Percentiles rank a stretch among this genome's conserved stretches.
Conservation (phyloP, 2,113 vertebrate genomes). For the Nibea coibor region DNA sequence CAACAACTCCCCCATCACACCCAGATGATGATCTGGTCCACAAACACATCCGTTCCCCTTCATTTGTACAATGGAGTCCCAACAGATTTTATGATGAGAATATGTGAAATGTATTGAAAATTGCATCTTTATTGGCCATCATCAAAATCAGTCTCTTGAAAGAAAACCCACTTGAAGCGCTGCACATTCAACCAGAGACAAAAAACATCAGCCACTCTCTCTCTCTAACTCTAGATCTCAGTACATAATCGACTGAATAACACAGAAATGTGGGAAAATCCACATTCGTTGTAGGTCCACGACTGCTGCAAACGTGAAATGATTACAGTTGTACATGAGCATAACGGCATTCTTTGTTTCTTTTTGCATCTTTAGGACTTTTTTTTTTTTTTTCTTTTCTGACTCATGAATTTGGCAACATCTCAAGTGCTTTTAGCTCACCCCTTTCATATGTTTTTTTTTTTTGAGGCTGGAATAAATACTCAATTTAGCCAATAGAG, state of each 20-base stretch:
- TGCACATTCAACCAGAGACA: conserved; percentile 32
- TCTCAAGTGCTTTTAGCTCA: conserved; percentile 7
- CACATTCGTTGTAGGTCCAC: conserved; percentile 23
- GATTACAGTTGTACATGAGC: neutral
- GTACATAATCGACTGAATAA: neutral
- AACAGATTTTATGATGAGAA: conserved; percentile 6
- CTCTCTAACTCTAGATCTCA: neutral
- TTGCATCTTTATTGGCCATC: conserved; percentile 45
- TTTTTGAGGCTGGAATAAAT: conserved; percentile 7
- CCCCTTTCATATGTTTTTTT: neutral
- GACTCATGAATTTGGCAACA: neutral
- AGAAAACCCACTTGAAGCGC: conserved; percentile 13
- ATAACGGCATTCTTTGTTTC: neutral
- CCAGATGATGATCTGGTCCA: neutral
- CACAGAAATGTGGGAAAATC: conserved; percentile 3
- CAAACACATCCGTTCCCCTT: neutral
- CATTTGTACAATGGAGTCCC: neutral
- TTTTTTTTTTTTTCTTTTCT: conserved; percentile 8
- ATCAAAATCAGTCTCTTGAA: conserved; percentile 35
- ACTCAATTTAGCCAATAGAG: neutral
- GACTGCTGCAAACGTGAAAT: neutral
- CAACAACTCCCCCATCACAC: conserved; percentile 7
- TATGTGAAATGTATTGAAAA: conserved; percentile 6
- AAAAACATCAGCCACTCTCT: neutral
- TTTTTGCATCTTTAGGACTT: neutral